Evolutionary conservation across 2,888 invertebrate species (phyloP), one percentile per base, ranked within the genome.

Genomic region (Ornithoptera priamus): DNA sequence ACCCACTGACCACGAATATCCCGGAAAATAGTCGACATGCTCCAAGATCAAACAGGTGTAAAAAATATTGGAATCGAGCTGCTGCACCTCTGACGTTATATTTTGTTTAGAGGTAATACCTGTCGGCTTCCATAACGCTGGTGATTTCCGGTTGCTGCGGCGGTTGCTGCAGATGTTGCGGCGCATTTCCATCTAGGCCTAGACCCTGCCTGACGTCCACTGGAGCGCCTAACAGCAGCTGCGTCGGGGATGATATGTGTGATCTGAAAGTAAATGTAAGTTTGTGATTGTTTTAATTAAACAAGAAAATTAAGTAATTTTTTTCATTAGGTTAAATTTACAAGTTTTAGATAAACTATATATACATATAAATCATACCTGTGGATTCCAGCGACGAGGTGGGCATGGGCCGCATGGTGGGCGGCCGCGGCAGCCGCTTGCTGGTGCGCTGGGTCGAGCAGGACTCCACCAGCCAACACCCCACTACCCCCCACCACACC

Each of bases 301-400:
- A n/a, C 53, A 50, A 15, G 3, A 46, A 50, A 17, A 50, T 0
- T 39, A 8, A 46, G 46, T 15, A 46, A 2, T 12, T 46, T 46
- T 46, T 2, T 46, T 12, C 0, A 12, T 46, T 46, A 15, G 4
- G 46, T 15, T 42, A 42, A 46, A 12, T 46, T 46, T 1, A 42
- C 0, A 12, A 42, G 15, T 39, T 15, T 15, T 46, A 8, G 42
- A 2, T 42, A 42, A 12, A 42, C 8, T 46, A 15, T 15, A 46
- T 46, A 4, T 15, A 46, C 15, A 8, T 17, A 17, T 3, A 15
- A 18, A 59, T 30, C 15, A n/a, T 69, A 81, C 94, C 93, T 81
- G 93, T 95, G 86, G 92, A 96, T 81, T 94, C 94, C 89, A 95
- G 94, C 81, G 1, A 92, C 91, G 1, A 97, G 92, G 86, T 97